These are phyloP conservation scores for Palaemon carinicauda DNA, from an alignment of 1,140 invertebrate genomes.

Conservation along the genomic window DNA sequence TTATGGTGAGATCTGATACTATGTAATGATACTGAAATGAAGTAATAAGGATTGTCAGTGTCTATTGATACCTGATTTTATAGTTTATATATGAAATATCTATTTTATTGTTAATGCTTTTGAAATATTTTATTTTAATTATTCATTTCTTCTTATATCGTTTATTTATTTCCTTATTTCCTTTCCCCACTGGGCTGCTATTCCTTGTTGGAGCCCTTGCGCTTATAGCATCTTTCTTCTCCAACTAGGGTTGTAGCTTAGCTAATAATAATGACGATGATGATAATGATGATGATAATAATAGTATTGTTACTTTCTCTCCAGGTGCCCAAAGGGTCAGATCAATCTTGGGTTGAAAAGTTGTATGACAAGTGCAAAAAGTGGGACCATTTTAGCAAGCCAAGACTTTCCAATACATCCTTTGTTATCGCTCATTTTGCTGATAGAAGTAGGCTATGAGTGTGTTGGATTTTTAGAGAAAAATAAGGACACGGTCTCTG, in stretches of 20 bases:
- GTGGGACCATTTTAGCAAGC: conserved; percentile 89
- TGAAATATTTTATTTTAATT: no score
- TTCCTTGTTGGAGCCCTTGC: no score
- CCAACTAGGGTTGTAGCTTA: no score
- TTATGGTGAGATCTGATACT: background rate
- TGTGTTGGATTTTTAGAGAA: conserved; percentile 94
- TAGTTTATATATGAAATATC: no score
- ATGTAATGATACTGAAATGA: background rate
- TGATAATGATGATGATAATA: no score
- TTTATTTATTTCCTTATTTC: no score
- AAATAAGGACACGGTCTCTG: conserved; percentile 95
- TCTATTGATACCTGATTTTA: background rate
- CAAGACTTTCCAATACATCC: conserved; percentile 83
- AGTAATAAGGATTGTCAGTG: background rate
- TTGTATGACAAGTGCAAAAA: conserved; percentile 85
- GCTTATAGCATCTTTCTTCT: no score
- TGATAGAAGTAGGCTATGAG: conserved; percentile 86
- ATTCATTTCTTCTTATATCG: no score
- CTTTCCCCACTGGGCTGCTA: no score
- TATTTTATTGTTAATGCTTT: no score
- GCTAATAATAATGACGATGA: no score
- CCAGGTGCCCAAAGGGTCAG: conserved; percentile 89
- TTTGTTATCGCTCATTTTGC: conserved; percentile 78
- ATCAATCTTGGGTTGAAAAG: conserved; percentile 92
- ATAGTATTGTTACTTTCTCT: background rate